Percentiles rank a stretch among this genome's conserved stretches.
Conservation (phyloP, 2,888 invertebrate species). For the Zonitis immaculata region DNA sequence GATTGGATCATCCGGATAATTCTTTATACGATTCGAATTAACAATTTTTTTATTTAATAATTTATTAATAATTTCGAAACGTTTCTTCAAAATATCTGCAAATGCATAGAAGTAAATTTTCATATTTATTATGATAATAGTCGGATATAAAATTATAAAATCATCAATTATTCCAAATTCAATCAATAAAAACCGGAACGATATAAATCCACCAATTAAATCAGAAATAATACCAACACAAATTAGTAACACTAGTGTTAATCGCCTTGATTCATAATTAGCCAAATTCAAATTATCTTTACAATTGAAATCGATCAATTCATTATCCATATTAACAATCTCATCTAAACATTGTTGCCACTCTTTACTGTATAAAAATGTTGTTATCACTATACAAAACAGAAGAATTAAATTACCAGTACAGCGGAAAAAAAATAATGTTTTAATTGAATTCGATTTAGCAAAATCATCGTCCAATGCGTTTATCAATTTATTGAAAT, state of each 20-base stretch:
- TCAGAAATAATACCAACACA: neutral
- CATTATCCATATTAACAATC: neutral
- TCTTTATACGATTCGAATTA: constrained; percentile 9
- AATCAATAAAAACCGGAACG: neutral
- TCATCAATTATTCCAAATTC: neutral
- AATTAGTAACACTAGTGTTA: neutral
- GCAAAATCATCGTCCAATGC: constrained; percentile 4
- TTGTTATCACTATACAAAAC: neutral
- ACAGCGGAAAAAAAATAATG: constrained; percentile 1
- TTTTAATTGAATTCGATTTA: constrained; percentile 9
- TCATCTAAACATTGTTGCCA: too few species aligned
- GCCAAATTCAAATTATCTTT: neutral
- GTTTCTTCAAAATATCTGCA: neutral
- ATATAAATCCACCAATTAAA: constrained; percentile 1
- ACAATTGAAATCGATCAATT: neutral
- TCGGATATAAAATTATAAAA: constrained; percentile 5
- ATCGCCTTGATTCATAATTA: neutral
- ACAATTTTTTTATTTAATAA: constrained; percentile 8
- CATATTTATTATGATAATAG: neutral
- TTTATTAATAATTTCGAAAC: constrained; percentile 11
- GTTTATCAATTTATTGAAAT: neutral
- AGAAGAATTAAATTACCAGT: neutral
- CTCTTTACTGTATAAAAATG: too few species aligned
- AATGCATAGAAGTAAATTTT: neutral
- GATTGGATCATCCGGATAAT: constrained; percentile 15